A percentile compares a stretch with the other conserved stretches of the same genome.
Evolutionary conservation across 2,113 vertebrate genomes (phyloP).

Genomic region (Tenrec ecaudatus): DNA sequence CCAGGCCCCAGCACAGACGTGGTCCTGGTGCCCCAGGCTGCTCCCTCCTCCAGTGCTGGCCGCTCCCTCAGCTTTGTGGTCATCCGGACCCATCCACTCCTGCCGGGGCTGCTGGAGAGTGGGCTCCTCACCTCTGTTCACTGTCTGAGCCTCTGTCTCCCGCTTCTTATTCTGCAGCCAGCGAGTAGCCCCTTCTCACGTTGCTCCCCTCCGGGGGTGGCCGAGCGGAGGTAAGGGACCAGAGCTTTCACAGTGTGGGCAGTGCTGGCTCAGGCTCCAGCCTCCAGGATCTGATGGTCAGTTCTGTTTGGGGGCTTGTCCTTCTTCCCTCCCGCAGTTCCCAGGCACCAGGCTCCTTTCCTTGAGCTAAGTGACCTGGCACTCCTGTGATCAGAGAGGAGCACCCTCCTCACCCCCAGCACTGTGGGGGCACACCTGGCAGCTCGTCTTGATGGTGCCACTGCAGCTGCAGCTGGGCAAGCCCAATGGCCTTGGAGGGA

Average conservation of each 20-base stretch:
- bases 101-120: neutral
- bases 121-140: neutral
- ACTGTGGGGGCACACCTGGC: rapidly evolving
- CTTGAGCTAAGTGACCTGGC: neutral
- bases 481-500: neutral
- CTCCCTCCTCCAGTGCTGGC: neutral
- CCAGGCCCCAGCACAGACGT: neutral
- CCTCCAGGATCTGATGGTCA: neutral
- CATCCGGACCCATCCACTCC: conserved; percentile 4
- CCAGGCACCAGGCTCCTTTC: neutral
- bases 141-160: conserved; percentile 39
- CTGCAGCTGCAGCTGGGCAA: too few relatives aligned
- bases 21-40: neutral
- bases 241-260: neutral
- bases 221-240: conserved; percentile 58
- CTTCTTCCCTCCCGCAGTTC: neutral
- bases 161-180: conserved; percentile 59
- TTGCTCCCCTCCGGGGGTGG: neutral
- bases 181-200: conserved; percentile 33
- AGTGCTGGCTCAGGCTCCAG: neutral
- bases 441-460: neutral
- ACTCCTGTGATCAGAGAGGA: neutral
- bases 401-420: neutral
- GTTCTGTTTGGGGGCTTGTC: neutral
- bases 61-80: conserved; percentile 8